Base-by-base conservation (phyloP, 2,113 vertebrate genomes). In the Brachyhypopomus gauderio region DNA sequence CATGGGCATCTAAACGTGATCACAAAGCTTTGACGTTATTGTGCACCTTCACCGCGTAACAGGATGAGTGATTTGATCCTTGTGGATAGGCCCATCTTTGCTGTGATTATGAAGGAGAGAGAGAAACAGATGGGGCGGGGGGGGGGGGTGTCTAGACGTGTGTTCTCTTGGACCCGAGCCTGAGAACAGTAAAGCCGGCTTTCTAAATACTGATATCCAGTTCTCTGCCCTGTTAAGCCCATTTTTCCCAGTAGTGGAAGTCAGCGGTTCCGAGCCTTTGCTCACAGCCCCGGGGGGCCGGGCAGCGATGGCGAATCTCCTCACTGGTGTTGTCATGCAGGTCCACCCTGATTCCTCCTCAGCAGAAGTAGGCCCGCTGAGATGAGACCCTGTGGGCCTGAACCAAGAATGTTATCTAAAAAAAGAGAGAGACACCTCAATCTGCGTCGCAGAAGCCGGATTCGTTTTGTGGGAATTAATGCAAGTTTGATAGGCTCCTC, bases 201-300 rank as follows among this genome's bases (percentile, higher is more conserved):
- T 89, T 93, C 69, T 94, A 89, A 91, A 88, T 89, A 86, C 92
- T 91, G 88, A 92, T 12, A 88, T 93, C 88, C 90, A 86, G 88
- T 89, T 92, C 90, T 81, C 93, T 94, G 93, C 93, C 88, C 90
- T 0, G 85, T 92, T 95, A 92, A 89, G 30, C 92, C 92, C 86
- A 90, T 94, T 95, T 91, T 92, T 75, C 90, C 87, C 82, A 87
- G 88, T 63, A 84, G 87, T 88, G 86, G 56, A 88, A 89, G 88
- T 93, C 92, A 93, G 92, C 94, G 94, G 93, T 94, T 93, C 92
- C 30, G 16, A 30, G 84, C 88, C 38, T 7, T 7, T 4, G 11
- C 7, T 0, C 58, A 34, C 38, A 72, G 66, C 20, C 38, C 52
- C n/a, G n/a, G 58, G 30, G 48, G 17, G 64, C 11, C 70, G 69